phyloP scores from a whole-genome alignment of 2,113 vertebrate species.

The Mola mola region DNA sequence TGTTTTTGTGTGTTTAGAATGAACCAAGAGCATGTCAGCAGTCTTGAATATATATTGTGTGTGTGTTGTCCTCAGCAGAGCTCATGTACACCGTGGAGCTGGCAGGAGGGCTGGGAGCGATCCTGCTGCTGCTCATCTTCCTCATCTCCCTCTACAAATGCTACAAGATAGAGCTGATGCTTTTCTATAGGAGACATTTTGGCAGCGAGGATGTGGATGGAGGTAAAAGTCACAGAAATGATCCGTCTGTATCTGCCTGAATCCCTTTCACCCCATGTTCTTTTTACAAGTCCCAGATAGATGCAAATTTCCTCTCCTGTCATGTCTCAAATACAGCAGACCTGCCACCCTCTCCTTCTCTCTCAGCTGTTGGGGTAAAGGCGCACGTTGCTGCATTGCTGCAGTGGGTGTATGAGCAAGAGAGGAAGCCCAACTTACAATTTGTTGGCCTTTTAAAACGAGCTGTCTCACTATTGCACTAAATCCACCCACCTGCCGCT shows the following conservation, averaged over 20 bases:
- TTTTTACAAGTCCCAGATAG: background rate
- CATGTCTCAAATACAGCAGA: constrained; percentile 22
- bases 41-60: constrained; percentile 26
- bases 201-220: constrained; percentile 94
- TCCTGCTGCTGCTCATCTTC: constrained; percentile 94
- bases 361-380: background rate
- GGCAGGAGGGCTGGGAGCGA: constrained; percentile 96
- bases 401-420: constrained; percentile 42
- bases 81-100: constrained; percentile 98
- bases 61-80: constrained; percentile 79
- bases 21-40: constrained; percentile 7
- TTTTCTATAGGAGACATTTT: constrained; percentile 97
- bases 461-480: constrained; percentile 79
- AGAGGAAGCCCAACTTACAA: constrained; percentile 77
- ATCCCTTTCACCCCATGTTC: constrained; percentile 8
- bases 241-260: background rate
- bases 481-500: constrained; percentile 63
- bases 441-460: constrained; percentile 81
- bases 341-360: constrained; percentile 13
- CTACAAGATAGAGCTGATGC: constrained; percentile 97
- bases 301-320: constrained; percentile 16
- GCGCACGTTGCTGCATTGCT: constrained; percentile 24
- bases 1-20: constrained; percentile 6
- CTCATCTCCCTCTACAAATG: constrained; percentile 97
- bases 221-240: constrained; percentile 83